Conservation (phyloP, 2,888 invertebrate species). For the Scelioninae gen. 2 region DNA sequence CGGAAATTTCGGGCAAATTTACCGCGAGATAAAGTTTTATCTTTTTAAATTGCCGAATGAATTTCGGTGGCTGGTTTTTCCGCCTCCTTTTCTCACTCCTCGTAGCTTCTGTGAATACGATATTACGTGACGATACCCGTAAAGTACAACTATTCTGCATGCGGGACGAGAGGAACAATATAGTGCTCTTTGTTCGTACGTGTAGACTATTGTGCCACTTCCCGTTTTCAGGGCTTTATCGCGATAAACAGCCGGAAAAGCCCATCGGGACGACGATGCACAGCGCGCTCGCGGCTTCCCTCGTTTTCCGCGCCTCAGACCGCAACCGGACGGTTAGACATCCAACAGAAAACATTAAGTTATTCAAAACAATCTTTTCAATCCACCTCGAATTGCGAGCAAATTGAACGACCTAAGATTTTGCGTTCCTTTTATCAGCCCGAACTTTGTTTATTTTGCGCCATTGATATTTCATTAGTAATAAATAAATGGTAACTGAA, state of each 20-base stretch:
- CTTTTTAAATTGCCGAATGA: conserved; percentile 42
- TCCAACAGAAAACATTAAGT: conserved; percentile 29
- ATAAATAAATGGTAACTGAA: too few relatives aligned
- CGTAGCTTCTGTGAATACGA: conserved; percentile 46
- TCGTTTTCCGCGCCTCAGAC: conserved; percentile 59
- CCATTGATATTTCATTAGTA: too few relatives aligned
- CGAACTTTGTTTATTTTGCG: too few relatives aligned
- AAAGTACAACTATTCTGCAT: conserved; percentile 54
- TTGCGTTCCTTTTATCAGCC: too few relatives aligned
- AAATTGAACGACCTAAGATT: conserved; percentile 38
- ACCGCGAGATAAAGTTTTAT: conserved; percentile 40
- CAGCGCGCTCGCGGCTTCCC: conserved; percentile 60
- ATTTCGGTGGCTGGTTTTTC: conserved; percentile 36
- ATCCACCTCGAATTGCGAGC: conserved; percentile 33
- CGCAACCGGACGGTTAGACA: conserved; percentile 48
- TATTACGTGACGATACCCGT: conserved; percentile 58
- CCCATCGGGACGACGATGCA: conserved; percentile 65
- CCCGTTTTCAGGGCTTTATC: conserved; percentile 68
- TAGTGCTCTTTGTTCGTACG: conserved; percentile 65
- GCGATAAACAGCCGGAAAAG: conserved; percentile 70
- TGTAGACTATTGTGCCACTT: conserved; percentile 62
- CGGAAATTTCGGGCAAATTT: conserved; percentile 38
- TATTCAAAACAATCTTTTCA: conserved; percentile 40
- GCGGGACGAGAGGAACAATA: conserved; percentile 50
- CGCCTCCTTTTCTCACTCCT: conserved; percentile 45